Evolutionary conservation across 2,113 vertebrate genomes (phyloP).

Genomic region (Planiliza haematocheilus): DNA sequence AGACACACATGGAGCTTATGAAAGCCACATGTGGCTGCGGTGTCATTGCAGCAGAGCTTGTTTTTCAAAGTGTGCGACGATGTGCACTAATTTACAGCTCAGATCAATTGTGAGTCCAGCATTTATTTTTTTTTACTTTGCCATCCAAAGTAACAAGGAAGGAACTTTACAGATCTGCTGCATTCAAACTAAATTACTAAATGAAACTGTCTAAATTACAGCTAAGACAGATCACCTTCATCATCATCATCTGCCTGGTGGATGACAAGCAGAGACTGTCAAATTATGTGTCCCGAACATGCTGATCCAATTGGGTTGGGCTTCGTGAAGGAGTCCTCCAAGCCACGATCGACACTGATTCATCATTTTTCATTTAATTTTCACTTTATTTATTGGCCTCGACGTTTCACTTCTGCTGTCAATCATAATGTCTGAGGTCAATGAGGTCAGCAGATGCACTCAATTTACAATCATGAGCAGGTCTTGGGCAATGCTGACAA

Average conservation of each 20-base stretch:
- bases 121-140: neutral
- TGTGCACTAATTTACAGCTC: conserved; percentile 36
- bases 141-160: conserved; percentile 19
- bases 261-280: conserved; percentile 6
- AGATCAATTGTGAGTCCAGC: neutral
- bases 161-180: conserved; percentile 14
- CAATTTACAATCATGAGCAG: conserved; percentile 40
- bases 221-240: neutral
- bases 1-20: conserved; percentile 41
- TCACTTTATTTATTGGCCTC: conserved; percentile 51
- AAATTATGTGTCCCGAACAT: conserved; percentile 47
- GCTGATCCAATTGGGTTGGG: conserved; percentile 53
- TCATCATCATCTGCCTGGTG: conserved; percentile 24
- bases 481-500: conserved; percentile 37
- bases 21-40: conserved; percentile 50
- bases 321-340: conserved; percentile 30
- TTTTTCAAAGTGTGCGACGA: conserved; percentile 32
- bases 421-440: conserved; percentile 48
- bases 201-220: conserved; percentile 22
- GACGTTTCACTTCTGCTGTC: conserved; percentile 42
- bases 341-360: conserved; percentile 45
- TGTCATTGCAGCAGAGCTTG: conserved; percentile 35
- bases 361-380: conserved; percentile 41
- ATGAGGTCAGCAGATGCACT: conserved; percentile 49
- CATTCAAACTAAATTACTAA: conserved; percentile 6